Conservation (phyloP, 23 tunicate genomes). For the Halocynthia roretzi region DNA sequence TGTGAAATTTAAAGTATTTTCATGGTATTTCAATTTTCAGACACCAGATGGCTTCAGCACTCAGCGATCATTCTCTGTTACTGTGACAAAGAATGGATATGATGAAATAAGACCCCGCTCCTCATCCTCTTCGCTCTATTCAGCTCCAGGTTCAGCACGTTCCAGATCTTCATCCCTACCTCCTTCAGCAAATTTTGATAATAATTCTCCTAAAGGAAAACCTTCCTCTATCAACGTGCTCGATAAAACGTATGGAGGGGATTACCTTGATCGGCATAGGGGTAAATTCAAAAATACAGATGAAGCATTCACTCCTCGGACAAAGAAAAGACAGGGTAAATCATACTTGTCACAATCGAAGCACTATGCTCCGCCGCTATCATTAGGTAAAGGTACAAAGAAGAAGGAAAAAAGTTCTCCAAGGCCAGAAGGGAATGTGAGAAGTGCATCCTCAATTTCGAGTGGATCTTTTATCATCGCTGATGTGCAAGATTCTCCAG, state of each 20-base stretch:
- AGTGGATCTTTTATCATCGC: no score
- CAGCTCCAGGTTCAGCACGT: conserved; percentile 11
- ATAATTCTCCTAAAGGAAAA: conserved; percentile 8
- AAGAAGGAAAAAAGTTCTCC: conserved; percentile 7
- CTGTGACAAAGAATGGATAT: conserved; percentile 22
- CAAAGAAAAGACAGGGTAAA: conserved; percentile 62
- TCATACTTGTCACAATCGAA: conserved; percentile 67
- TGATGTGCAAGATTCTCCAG: no score
- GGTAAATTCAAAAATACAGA: conserved; percentile 48
- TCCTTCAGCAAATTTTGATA: neutral
- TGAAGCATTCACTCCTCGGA: conserved; percentile 64
- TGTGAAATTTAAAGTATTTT: neutral
- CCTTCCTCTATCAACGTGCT: conserved; percentile 17
- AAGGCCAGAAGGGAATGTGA: conserved; percentile 17
- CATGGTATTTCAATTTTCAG: neutral
- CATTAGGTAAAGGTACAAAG: conserved; percentile 9
- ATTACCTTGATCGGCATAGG: conserved; percentile 66
- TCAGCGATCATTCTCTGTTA: conserved; percentile 15
- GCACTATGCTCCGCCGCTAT: conserved; percentile 78
- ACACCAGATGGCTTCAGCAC: conserved; percentile 4
- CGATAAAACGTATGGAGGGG: conserved; percentile 80
- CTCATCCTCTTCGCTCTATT: conserved; percentile 10
- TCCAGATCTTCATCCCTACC: conserved; percentile 1
- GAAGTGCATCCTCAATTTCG: neutral
- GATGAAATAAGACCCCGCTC: conserved; percentile 23